These are phyloP conservation scores for Atherix ibis DNA, from an alignment of 2,888 invertebrate species.

Conservation along the genomic window DNA sequence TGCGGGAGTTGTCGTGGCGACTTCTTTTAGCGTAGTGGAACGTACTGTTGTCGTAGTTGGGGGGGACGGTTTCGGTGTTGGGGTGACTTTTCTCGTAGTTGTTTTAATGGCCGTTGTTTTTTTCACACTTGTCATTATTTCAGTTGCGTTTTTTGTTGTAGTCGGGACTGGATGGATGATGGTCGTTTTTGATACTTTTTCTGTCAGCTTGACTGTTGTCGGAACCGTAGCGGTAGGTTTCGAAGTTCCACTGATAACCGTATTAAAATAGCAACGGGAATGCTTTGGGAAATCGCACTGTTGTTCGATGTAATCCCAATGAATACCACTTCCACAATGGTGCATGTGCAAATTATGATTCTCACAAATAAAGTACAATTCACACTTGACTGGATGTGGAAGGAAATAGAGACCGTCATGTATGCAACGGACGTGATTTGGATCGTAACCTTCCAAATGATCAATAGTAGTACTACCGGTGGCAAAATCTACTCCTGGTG, in stretches of 20 bases:
- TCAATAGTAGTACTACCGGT: too few species aligned
- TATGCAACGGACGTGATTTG: constrained; percentile 19
- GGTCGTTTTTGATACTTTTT: too few species aligned
- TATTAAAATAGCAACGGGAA: constrained; percentile 5
- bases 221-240: background rate
- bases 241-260: constrained; percentile 9
- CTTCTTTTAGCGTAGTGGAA: constrained; percentile 1
- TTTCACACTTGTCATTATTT: constrained; percentile 1
- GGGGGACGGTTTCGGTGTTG: too few species aligned
- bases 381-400: constrained; percentile 24
- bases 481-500: background rate
- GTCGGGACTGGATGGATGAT: constrained; percentile 5
- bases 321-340: constrained; percentile 21
- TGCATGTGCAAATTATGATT: constrained; percentile 24
- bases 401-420: constrained; percentile 27
- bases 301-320: constrained; percentile 20
- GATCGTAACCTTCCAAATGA: constrained; percentile 21
- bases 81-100: too few species aligned
- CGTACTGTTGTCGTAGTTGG: background rate
- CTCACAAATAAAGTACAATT: constrained; percentile 24
- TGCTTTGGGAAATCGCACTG: constrained; percentile 18
- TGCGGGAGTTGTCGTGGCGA: background rate
- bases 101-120: too few species aligned
- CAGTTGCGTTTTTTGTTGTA: constrained; percentile 4
- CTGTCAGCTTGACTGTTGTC: too few species aligned